phyloP scores from a whole-genome alignment of 2,888 invertebrate species.

The Plebejus argus region DNA sequence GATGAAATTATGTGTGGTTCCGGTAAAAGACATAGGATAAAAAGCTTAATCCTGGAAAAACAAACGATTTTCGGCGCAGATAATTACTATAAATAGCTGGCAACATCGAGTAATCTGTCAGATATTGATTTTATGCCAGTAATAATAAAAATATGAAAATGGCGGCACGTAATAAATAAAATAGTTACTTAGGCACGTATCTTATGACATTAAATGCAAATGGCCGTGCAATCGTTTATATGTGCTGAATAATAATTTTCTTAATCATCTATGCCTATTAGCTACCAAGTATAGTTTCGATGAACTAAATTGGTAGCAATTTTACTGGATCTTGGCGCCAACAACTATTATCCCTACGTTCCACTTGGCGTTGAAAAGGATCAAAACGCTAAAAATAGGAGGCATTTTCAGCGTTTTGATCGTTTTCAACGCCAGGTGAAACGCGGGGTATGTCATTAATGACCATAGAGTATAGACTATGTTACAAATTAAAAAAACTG shows the following conservation, averaged over 20 bases:
- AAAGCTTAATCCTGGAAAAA: no score
- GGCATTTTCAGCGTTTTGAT: no score
- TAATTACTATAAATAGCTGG: no score
- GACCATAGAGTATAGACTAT: neutral
- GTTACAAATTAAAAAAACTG: neutral
- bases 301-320: slow-evolving; percentile 1
- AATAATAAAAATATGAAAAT: neutral
- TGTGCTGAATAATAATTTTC: slow-evolving; percentile 28
- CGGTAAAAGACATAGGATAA: no score
- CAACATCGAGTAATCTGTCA: no score
- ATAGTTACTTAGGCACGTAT: slow-evolving; percentile 18
- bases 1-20: no score
- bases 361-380: no score
- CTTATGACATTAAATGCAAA: slow-evolving; percentile 28
- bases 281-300: slow-evolving; percentile 21
- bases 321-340: neutral
- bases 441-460: no score
- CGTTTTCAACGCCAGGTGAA: no score
- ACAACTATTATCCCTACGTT: no score
- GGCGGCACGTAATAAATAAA: neutral
- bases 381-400: no score
- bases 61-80: no score
- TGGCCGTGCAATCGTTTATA: slow-evolving; percentile 24
- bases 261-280: slow-evolving; percentile 27
- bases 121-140: neutral